Conservation (phyloP, 2,113 vertebrate genomes). For the Cisticola juncidis region DNA sequence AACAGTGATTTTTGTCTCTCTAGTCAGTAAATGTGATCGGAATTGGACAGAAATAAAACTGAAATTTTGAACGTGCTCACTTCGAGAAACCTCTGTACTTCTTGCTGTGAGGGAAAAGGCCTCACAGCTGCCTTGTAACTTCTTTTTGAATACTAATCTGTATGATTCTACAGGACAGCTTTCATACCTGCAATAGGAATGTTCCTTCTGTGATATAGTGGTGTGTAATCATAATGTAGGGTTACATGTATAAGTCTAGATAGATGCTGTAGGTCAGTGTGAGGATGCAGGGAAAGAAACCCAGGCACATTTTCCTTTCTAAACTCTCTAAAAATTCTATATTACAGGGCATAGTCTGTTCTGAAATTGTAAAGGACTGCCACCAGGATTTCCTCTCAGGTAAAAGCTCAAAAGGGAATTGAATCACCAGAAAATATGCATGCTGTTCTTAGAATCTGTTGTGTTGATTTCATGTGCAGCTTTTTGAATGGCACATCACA, state of each 20-base stretch:
- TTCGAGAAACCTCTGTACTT: background rate
- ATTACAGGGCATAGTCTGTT: background rate
- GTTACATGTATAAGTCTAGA: background rate
- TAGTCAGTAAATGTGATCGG: background rate
- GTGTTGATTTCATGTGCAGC: background rate
- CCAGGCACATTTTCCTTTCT: background rate
- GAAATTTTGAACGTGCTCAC: background rate
- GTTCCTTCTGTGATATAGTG: background rate
- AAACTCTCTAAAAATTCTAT: background rate
- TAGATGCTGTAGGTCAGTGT: background rate
- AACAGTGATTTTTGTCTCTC: background rate
- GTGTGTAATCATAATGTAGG: fast-evolving
- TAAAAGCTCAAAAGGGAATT: background rate
- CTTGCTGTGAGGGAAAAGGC: background rate
- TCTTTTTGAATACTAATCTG: background rate
- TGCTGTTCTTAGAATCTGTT: background rate
- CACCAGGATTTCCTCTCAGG: background rate
- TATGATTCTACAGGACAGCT: background rate
- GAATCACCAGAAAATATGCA: background rate
- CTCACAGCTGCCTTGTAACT: background rate
- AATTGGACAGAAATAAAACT: background rate
- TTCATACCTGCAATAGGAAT: background rate
- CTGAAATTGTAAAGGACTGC: background rate
- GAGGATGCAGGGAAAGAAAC: background rate
- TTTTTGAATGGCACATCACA: background rate